Evolutionary conservation across 2,797 vertebrate genomes (phyloP).

Genomic region (Pseudochirops corinnae): DNA sequence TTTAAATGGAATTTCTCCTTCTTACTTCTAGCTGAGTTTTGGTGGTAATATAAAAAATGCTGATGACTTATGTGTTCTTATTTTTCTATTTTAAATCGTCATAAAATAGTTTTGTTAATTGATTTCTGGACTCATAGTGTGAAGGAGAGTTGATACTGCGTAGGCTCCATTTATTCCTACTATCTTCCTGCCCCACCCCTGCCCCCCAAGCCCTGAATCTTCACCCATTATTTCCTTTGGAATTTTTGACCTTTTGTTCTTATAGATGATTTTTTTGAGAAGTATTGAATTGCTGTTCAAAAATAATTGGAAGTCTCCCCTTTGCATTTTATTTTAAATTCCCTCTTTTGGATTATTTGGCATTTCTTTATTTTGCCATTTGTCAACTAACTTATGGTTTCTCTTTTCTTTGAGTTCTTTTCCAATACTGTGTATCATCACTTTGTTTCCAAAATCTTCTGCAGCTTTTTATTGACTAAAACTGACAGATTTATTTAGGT

Average conservation of each 20-base stretch:
- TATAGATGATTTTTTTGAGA: not conserved
- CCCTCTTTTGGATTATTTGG: not conserved
- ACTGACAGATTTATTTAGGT: not conserved
- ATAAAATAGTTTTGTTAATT: not conserved
- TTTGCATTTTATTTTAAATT: not conserved
- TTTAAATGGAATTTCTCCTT: not conserved
- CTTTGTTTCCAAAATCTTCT: not conserved
- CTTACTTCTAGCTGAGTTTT: not conserved
- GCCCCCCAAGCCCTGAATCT: not conserved
- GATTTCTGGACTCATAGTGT: not conserved
- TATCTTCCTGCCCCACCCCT: not conserved
- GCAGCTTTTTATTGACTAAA: not conserved
- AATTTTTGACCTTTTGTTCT: not conserved
- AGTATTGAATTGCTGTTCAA: not conserved
- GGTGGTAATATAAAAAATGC: not conserved
- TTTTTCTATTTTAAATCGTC: not conserved
- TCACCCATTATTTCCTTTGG: not conserved
- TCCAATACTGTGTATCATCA: not conserved
- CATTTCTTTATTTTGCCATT: not conserved
- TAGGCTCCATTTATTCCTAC: not conserved
- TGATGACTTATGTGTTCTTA: not conserved
- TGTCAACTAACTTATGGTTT: not conserved
- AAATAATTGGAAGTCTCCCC: not conserved
- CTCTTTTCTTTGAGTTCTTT: not conserved
- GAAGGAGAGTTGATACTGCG: not conserved